Conservation (phyloP, 2,888 invertebrate genomes). For the Apotomis capreana region DNA sequence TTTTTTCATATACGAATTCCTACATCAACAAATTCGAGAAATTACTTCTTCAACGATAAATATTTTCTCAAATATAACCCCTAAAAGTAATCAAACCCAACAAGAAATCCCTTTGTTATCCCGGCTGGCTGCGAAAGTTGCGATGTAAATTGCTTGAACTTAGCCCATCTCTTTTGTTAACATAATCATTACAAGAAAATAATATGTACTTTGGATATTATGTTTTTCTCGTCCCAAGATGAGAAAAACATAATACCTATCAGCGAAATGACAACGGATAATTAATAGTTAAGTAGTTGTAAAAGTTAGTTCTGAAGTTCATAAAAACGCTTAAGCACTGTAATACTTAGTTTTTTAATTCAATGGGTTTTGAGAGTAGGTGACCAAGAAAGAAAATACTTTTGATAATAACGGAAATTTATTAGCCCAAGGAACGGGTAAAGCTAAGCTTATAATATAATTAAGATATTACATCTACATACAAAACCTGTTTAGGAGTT, state of each 20-base stretch:
- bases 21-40: conserved; percentile 4
- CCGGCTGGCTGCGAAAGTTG: conserved; percentile 24
- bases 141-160: conserved; percentile 30
- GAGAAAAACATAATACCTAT: conserved; percentile 16
- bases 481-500: too few relatives aligned
- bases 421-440: too few relatives aligned
- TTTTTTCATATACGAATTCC: not conserved
- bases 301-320: conserved; percentile 20
- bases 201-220: conserved; percentile 7
- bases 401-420: too few relatives aligned
- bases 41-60: conserved; percentile 1
- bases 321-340: conserved; percentile 17
- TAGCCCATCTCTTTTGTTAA: conserved; percentile 32
- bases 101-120: conserved; percentile 34
- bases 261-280: not conserved
- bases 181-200: conserved; percentile 29
- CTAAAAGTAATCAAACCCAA: conserved; percentile 28
- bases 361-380: too few relatives aligned
- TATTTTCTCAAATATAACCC: conserved; percentile 11
- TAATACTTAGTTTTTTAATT: too few relatives aligned
- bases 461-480: too few relatives aligned
- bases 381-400: too few relatives aligned
- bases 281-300: conserved; percentile 19
- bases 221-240: not conserved
- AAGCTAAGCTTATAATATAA: too few relatives aligned